Base-by-base conservation (phyloP, 2,888 invertebrate genomes). In the Drosophila percnosoma region DNA sequence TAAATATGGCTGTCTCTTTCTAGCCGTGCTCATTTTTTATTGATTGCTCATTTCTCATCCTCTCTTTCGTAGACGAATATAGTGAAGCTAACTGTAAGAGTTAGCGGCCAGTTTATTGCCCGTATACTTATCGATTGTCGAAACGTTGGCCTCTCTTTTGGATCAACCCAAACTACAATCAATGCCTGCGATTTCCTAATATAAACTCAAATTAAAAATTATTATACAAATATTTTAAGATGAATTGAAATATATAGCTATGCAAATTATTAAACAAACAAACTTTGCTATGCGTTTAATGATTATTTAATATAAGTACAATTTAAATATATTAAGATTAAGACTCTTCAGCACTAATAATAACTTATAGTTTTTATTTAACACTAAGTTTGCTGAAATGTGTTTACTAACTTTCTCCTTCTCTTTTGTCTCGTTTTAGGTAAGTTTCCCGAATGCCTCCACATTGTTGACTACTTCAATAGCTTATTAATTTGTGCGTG, bases 381-480 rank as follows among this genome's bases (percentile, higher is more conserved):
- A 21, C 4, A 4, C 13, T 1, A 13, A 13, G 13, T 6, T 21
- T 42, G n/a, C 40, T 40, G n/a, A 53, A 53, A 53, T 21, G 1
- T 21, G 7, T 13, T 55, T 36, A 45, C 42, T 68, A 66, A 58
- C 13, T 18, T n/a, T n/a, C 2, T 24, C 27, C 27, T 42, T 51
- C 31, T 64, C 0, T 68, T 31, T 62, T 21, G 13, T 84, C 54
- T 87, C 81, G 6, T 87, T 85, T 58, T 75, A 83, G 87, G 85
- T 85, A 85, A 85, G 87, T 85, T 67, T 57, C 29, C 24, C n/a
- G 34, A 18, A 34, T 27, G 40, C 27, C 45, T 68, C 33, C 33
- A 27, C 21, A 11, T 27, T 29, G 24, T 18, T 34, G 38, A 29
- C 59, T 29, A 6, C 49, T 29, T 66, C 52, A 29, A 38, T 36